Evolutionary conservation across 1,140 invertebrate genomes (phyloP).

Genomic region (roundworm (Caenorhabditis elegans)): WBcel235 BX284604.4:9906501-9907000

Average conservation of each 20-base stretch:
- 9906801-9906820: not conserved
- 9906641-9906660: slow-evolving; percentile 32
- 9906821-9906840: no score
- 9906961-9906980: no score
- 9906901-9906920: no score
- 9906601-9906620: not conserved
- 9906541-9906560: not conserved
- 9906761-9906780: not conserved
- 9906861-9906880: no score
- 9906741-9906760: slow-evolving; percentile 27
- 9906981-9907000: no score
- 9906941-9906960: no score
- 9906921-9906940: no score
- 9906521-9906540: not conserved
- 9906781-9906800: not conserved
- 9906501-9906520: not conserved
- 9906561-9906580: slow-evolving; percentile 6
- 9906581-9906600: not conserved
- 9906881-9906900: no score
- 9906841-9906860: no score
- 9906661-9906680: not conserved
- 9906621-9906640: slow-evolving; percentile 31
- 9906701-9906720: not conserved
- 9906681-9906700: not conserved
- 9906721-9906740: not conserved